Conservation (phyloP, 2,888 invertebrate genomes). For the Caenorhabditis angaria region DNA sequence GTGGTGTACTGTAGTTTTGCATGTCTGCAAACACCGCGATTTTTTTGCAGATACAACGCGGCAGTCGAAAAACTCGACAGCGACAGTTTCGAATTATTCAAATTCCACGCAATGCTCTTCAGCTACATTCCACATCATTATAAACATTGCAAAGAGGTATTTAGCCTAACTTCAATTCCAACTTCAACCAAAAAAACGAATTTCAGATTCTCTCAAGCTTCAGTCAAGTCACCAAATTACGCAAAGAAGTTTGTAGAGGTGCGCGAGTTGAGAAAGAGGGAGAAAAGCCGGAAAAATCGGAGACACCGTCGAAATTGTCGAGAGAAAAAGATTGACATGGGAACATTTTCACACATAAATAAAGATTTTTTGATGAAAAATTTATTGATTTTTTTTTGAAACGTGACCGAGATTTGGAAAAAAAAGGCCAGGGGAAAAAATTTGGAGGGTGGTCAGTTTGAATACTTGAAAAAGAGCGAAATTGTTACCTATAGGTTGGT, state of each 20-base stretch:
- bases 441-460: not conserved
- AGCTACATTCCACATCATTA: not conserved
- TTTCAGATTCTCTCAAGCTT: not conserved
- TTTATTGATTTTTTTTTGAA: not conserved
- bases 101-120: not conserved
- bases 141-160: constrained; percentile 1
- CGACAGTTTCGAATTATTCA: not conserved
- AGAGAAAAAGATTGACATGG: not conserved
- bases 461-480: constrained; percentile 2
- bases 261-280: not conserved
- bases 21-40: no score
- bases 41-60: not conserved
- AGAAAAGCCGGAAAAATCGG: not conserved
- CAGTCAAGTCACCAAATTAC: not conserved
- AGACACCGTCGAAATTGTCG: not conserved
- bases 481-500: constrained; percentile 1
- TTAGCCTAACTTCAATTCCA: no score
- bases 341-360: no score
- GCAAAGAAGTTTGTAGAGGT: not conserved
- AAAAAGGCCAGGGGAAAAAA: not conserved
- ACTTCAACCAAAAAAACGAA: not conserved
- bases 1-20: no score
- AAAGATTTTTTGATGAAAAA: no score
- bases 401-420: not conserved
- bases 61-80: constrained; percentile 2